Base-by-base conservation (phyloP, 2,113 vertebrate species). In the Indri indri region DNA sequence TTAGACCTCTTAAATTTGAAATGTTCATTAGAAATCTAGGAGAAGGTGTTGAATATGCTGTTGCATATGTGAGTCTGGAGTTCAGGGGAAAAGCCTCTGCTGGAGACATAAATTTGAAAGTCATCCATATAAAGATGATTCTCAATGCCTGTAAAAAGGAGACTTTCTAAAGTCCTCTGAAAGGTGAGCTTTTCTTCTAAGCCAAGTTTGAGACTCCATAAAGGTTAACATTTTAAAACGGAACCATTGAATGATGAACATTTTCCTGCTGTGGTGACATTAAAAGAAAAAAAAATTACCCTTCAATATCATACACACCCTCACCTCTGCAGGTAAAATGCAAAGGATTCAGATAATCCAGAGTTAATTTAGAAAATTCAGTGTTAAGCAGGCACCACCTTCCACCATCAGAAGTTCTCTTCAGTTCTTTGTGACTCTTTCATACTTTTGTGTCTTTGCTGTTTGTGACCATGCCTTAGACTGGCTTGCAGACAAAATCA, bases 181-280 rank as follows among this genome's bases (percentile, higher is more conserved):
- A 94, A 40, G 27, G 22, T 85, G 32, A 89, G 42, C 11, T 71
- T 81, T 93, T 87, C 79, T 77, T 71, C n/a, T 93, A 6, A 54
- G n/a, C 2, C n/a, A 90, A 83, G 37, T 95, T 47, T 84, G 63
- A 95, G 54, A 83, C 42, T 54, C 37, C 50, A 47, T 40, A 86
- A 91, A 87, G 54, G 37, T 54, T 79, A 91, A n/a, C 71, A 89
- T 59, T 74, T 90, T 93, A 42, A 87, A 95, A 93, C 27, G 66
- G 61, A 82, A 37, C 22, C 20, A 61, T n/a, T 81, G 73, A 81
- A 40, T 34, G 82, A 80, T 77, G 66, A 91, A 54, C 34, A 79
- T 79, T 63, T 91, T 89, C 74, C 32, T 74, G 17, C 50, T 92
- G 30, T 74, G 57, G 25, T 37, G 17, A 82, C 25, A 86, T 89